phyloP scores from a whole-genome alignment of 2,797 vertebrate genomes.

The Danio aesculapii region DNA sequence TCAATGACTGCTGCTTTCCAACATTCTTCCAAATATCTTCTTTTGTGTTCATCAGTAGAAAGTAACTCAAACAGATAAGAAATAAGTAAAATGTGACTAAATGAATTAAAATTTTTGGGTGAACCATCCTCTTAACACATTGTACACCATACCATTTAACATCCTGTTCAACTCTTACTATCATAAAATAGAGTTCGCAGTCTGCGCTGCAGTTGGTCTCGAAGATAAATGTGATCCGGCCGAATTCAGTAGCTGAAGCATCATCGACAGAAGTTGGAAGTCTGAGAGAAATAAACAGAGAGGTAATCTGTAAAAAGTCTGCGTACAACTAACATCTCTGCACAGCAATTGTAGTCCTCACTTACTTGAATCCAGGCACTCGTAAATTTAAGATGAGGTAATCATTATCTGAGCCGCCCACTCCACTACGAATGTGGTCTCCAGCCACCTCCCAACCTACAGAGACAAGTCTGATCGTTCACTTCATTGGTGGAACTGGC shows the following conservation, averaged over 20 bases:
- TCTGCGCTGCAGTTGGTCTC: conserved; percentile 90
- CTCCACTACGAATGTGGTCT: conserved; percentile 91
- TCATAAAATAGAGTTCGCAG: conserved; percentile 98
- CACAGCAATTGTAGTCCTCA: background rate
- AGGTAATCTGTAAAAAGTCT: background rate
- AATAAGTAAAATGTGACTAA: too few species aligned
- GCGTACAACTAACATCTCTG: background rate
- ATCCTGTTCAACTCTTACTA: conserved; percentile 80
- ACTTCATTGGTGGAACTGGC: background rate
- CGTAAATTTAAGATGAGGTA: conserved; percentile 96
- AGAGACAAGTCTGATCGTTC: background rate
- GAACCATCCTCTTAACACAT: too few species aligned
- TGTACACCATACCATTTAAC: background rate
- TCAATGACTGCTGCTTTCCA: too few species aligned
- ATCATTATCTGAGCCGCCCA: conserved; percentile 95
- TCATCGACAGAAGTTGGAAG: conserved; percentile 89
- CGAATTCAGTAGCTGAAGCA: conserved; percentile 86
- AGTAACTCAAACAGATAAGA: too few species aligned
- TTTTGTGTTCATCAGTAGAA: too few species aligned
- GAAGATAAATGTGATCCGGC: conserved; percentile 94
- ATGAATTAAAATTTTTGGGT: too few species aligned
- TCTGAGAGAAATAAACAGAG: conserved; percentile 68
- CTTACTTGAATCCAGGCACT: conserved; percentile 96
- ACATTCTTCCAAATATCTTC: too few species aligned
- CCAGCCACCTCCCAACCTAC: conserved; percentile 97